Percentiles rank a stretch among this genome's conserved stretches.
Conservation (phyloP, 2,888 invertebrate genomes). For the Cataglyphis cursor region DNA sequence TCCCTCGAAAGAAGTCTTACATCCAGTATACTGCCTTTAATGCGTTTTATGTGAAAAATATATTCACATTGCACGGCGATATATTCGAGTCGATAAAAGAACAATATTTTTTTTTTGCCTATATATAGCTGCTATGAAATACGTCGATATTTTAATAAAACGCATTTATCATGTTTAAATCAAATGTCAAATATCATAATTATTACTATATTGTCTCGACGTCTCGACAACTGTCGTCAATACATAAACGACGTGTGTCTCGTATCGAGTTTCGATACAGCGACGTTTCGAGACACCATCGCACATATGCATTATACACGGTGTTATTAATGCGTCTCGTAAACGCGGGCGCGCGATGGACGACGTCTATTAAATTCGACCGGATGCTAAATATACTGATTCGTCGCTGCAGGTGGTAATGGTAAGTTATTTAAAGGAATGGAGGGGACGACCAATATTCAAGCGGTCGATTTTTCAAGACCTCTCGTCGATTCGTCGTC, state of each 20-base stretch:
- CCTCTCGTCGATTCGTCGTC: constrained; percentile 72
- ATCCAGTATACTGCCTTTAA: constrained; percentile 44
- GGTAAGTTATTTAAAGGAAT: constrained; percentile 40
- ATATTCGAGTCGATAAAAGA: constrained; percentile 44
- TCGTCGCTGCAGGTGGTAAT: constrained; percentile 80
- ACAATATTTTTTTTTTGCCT: constrained; percentile 7
- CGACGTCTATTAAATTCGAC: constrained; percentile 77
- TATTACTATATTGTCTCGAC: constrained; percentile 8
- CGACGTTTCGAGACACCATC: constrained; percentile 30
- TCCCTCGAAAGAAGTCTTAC: constrained; percentile 49
- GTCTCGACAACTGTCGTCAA: constrained; percentile 22
- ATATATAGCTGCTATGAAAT: background rate
- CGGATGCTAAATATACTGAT: constrained; percentile 81
- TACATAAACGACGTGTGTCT: constrained; percentile 31
- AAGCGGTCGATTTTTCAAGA: constrained; percentile 41
- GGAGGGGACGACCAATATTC: constrained; percentile 78
- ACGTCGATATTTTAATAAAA: constrained; percentile 28
- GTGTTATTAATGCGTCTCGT: constrained; percentile 76
- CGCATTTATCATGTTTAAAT: background rate
- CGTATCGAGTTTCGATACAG: constrained; percentile 38
- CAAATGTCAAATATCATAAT: constrained; percentile 9
- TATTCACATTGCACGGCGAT: constrained; percentile 38
- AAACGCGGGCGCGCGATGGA: constrained; percentile 67
- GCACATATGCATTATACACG: constrained; percentile 44
- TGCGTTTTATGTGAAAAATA: constrained; percentile 58